phyloP scores from a whole-genome alignment of 2,113 vertebrate species.

The Podarcis cretensis region DNA sequence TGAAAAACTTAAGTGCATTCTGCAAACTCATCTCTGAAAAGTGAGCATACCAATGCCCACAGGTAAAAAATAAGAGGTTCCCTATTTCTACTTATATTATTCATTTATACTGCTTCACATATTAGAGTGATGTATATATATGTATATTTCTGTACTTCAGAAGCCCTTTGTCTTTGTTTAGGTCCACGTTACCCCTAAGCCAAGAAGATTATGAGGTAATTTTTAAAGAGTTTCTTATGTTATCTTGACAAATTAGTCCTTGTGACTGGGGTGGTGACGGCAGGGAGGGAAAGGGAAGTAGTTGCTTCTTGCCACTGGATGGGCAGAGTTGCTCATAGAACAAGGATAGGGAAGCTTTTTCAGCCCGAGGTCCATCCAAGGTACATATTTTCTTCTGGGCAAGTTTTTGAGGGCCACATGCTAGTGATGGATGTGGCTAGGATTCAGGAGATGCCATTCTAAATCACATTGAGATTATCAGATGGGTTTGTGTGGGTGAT shows the following conservation, averaged over 20 bases:
- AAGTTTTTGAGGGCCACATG: too few species aligned
- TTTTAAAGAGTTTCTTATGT: constrained; percentile 24
- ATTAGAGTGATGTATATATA: constrained; percentile 3
- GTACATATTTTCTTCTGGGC: too few species aligned
- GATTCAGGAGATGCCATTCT: background rate
- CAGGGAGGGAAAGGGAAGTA: background rate
- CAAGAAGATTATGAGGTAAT: constrained; percentile 91
- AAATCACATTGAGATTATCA: background rate
- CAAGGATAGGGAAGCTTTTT: background rate
- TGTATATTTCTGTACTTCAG: constrained; percentile 11
- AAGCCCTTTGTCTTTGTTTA: constrained; percentile 66
- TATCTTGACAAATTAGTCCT: background rate
- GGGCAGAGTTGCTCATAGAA: background rate
- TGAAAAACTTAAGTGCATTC: background rate
- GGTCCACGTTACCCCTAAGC: constrained; percentile 88
- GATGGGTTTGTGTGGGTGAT: background rate
- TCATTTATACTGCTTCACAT: background rate
- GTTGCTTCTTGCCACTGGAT: background rate
- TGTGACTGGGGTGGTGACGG: background rate
- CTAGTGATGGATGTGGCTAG: background rate
- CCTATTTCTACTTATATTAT: background rate
- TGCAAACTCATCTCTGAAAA: background rate
- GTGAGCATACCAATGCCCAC: background rate
- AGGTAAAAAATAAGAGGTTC: background rate
- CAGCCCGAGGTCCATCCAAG: too few species aligned